Evolutionary conservation across 2,113 vertebrate species (phyloP).

Genomic region (Dasyprocta punctata): DNA sequence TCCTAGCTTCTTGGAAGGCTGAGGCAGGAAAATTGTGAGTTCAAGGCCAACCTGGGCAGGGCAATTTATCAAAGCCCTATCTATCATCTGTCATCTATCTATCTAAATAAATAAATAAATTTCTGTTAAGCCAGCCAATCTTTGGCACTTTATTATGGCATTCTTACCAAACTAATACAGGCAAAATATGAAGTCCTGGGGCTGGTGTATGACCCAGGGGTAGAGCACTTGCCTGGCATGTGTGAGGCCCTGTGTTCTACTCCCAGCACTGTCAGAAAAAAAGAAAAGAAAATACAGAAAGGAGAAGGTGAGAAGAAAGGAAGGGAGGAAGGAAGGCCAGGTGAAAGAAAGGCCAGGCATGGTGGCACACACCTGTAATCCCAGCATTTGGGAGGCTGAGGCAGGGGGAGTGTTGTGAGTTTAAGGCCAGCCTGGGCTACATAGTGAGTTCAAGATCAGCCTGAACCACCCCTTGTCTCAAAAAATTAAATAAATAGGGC

Average conservation of each 20-base stretch:
- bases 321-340: background rate
- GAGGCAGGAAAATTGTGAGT: background rate
- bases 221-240: background rate
- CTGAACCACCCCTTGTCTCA: no score
- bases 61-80: background rate
- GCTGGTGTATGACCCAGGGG: background rate
- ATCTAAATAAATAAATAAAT: background rate
- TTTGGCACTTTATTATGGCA: background rate
- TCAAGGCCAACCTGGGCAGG: background rate
- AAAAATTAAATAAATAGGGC: background rate
- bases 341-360: background rate
- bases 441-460: no score
- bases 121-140: background rate
- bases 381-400: no score
- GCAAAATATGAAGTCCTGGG: background rate
- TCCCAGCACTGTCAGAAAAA: no score
- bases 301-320: background rate
- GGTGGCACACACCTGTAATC: no score
- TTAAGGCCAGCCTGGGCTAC: no score
- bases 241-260: background rate
- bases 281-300: background rate
- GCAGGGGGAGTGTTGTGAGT: no score
- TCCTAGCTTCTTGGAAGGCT: background rate
- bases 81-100: background rate
- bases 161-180: background rate